Conservation (phyloP, 2,797 vertebrate genomes). For the Loris lydekkerianus region DNA sequence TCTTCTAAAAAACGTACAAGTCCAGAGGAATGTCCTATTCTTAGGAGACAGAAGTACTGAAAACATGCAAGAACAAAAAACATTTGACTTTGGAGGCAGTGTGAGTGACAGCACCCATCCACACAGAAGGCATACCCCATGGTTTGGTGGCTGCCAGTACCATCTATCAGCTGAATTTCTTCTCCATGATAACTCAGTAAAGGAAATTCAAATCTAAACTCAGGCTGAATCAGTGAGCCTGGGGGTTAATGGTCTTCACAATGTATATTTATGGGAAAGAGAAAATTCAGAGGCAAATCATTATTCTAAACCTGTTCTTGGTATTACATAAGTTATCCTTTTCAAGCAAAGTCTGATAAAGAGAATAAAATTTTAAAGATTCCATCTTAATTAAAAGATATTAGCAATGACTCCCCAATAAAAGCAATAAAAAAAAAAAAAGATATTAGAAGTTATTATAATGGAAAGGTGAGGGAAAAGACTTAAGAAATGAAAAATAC, state of each 20-base stretch:
- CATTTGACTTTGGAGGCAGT: neutral
- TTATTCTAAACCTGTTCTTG: neutral
- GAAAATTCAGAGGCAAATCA: constrained; percentile 20
- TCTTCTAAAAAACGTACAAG: neutral
- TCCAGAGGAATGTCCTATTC: neutral
- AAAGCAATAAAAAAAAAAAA: neutral
- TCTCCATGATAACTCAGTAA: neutral
- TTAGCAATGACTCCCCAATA: too few species aligned
- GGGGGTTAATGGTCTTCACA: neutral
- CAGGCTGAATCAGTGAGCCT: neutral
- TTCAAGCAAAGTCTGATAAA: neutral
- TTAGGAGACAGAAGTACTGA: neutral
- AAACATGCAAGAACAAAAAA: neutral
- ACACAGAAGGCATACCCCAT: neutral
- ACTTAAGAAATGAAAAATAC: neutral
- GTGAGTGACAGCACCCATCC: neutral
- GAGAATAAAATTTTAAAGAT: constrained; percentile 7
- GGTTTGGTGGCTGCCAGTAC: neutral
- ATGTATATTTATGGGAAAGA: neutral
- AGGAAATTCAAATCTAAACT: constrained; percentile 6
- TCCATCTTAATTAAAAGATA: constrained; percentile 41
- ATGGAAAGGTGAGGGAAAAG: neutral
- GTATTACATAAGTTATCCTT: neutral
- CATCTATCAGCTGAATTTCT: neutral
- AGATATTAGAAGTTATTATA: constrained; percentile 24